These are phyloP conservation scores for Zaprionus obscuricornis DNA, from an alignment of 2,888 invertebrate species.

Conservation along the genomic window DNA sequence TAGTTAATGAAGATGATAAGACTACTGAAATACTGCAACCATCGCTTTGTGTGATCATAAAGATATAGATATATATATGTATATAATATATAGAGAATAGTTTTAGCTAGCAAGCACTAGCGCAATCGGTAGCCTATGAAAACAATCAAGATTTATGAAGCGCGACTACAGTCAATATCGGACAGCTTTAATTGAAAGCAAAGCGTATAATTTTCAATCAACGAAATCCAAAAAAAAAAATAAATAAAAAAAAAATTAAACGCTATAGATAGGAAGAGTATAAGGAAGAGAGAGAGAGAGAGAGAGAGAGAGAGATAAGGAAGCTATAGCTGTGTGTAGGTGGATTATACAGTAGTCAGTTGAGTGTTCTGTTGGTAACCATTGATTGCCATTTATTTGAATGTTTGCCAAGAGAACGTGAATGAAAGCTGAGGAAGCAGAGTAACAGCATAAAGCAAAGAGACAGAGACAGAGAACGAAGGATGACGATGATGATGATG, in stretches of 20 bases:
- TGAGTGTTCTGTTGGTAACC: slow-evolving; percentile 49
- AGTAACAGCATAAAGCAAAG: too few relatives aligned
- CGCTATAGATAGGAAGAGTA: slow-evolving; percentile 29
- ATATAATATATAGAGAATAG: slow-evolving; percentile 1
- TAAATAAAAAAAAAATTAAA: slow-evolving; percentile 13
- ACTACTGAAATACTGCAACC: slow-evolving; percentile 60
- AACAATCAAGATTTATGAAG: slow-evolving; percentile 68
- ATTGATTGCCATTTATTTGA: slow-evolving; percentile 68
- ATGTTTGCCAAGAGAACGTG: slow-evolving; percentile 57
- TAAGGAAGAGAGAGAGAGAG: neutral
- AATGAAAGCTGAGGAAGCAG: too few relatives aligned
- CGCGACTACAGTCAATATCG: slow-evolving; percentile 45
- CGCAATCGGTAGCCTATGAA: slow-evolving; percentile 54
- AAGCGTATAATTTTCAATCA: slow-evolving; percentile 74
- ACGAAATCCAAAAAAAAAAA: slow-evolving; percentile 37
- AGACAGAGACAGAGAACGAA: slow-evolving; percentile 15
- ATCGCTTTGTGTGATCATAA: too few relatives aligned
- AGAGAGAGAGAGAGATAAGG: neutral
- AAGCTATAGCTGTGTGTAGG: slow-evolving; percentile 8
- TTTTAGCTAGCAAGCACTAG: neutral
- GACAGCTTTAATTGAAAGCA: slow-evolving; percentile 74
- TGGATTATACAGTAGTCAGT: slow-evolving; percentile 55
- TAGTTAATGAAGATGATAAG: slow-evolving; percentile 74
- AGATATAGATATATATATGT: slow-evolving; percentile 50
- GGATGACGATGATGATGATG: slow-evolving; percentile 20